Percentiles rank a stretch among this genome's conserved stretches.
Evolutionary conservation across 2,888 invertebrate genomes (phyloP).

Genomic region (Drosophila barbarae): DNA sequence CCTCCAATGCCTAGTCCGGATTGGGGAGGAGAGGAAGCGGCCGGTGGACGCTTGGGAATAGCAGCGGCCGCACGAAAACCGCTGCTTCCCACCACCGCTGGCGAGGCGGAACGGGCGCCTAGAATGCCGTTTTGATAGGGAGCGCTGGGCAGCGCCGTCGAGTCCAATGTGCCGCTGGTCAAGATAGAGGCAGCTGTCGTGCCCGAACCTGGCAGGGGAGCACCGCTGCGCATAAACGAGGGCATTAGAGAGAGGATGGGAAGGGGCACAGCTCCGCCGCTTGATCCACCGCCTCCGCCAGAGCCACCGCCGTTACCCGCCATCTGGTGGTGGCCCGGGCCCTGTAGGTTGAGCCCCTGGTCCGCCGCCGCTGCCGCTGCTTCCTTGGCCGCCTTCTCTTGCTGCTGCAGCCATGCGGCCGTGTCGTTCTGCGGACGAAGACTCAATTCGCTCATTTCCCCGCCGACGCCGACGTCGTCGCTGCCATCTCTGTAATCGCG

Average conservation of each 20-base stretch:
- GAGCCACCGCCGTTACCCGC: slow-evolving; percentile 31
- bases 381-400: slow-evolving; percentile 80
- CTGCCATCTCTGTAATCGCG: slow-evolving; percentile 79
- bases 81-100: slow-evolving; percentile 53
- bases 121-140: slow-evolving; percentile 75
- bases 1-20: slow-evolving; percentile 45
- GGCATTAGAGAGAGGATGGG: slow-evolving; percentile 89
- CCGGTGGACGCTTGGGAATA: slow-evolving; percentile 76
- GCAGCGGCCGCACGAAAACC: slow-evolving; percentile 74
- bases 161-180: slow-evolving; percentile 22
- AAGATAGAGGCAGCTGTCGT: slow-evolving; percentile 55
- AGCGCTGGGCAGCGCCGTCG: slow-evolving; percentile 46
- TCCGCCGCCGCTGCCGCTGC: slow-evolving; percentile 57
- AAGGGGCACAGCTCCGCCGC: slow-evolving; percentile 81
- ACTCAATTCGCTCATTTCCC: slow-evolving; percentile 73
- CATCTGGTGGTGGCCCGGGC: slow-evolving; percentile 80
- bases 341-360: slow-evolving; percentile 78
- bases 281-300: slow-evolving; percentile 52
- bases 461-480: slow-evolving; percentile 69
- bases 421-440: slow-evolving; percentile 79
- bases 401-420: slow-evolving; percentile 77
- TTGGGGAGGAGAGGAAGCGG: slow-evolving; percentile 64
- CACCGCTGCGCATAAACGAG: slow-evolving; percentile 83
- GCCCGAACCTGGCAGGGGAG: slow-evolving; percentile 61
- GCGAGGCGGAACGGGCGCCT: slow-evolving; percentile 52